Evolutionary conservation across 2,888 invertebrate genomes (phyloP), one percentile per base, ranked within the genome.

Genomic region (Melanostoma mellinum): DNA sequence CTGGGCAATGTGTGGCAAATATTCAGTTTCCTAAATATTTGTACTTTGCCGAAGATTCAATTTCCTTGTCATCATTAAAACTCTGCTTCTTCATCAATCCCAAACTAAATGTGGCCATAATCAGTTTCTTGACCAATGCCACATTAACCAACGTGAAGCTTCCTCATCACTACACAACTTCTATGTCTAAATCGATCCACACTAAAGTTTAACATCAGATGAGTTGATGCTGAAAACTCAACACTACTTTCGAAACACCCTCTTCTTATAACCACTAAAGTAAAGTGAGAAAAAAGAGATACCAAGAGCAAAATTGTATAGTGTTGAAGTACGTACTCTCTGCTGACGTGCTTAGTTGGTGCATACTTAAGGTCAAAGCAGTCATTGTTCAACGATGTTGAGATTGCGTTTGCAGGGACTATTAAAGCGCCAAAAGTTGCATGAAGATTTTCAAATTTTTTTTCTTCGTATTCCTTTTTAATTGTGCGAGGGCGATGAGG

Each of bases 341-440:
- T 58, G 55, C 61, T 76, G 76, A 81, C 68, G 58, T 58, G 48
- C 72, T 73, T 58, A 68, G 73, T 73, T 82, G 52, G 38, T 69
- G 72, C 72, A 77, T 77, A 72, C 61, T 65, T 68, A 72, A 67
- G 71, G 50, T 72, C 77, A 76, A n/a, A 60, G 9, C 32, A 68
- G 50, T 53, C 77, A 77, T 77, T 82, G 77, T 73, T 77, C 46
- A 20, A 20, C 20, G 30, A 40, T 63, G 73, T 55, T 53, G 63
- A 78, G 68, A 63, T 73, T 69, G 48, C 63, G 63, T 40, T 20
- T 69, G 52, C 73, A 78, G 74, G 69, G 77, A 78, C 82, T 65
- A 48, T 53, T 56, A 77, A 72, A 60, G 67, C 48, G 44, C 52
- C 46, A 73, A 77, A 20, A 82, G 40, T 77, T 60, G 76, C 69